Base-by-base conservation (phyloP, 23 tunicate species). In the Trididemnum nubilum region DNA sequence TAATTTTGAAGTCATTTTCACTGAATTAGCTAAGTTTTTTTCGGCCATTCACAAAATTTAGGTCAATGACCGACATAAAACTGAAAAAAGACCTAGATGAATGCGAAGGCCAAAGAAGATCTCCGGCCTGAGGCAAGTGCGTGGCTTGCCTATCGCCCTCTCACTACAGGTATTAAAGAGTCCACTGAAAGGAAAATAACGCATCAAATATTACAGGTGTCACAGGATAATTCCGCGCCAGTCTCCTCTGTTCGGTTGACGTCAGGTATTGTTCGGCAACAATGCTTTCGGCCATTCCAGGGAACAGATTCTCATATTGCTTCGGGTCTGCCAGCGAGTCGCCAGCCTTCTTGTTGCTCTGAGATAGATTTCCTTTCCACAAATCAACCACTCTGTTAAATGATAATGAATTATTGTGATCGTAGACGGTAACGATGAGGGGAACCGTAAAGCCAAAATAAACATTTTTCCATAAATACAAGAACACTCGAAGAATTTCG, bases 311-410 rank as follows among this genome's bases (percentile, higher is more conserved):
- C 36, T 90, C 96, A 50, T 95, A 95, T 74, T 95, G 87, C 22
- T 71, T 72, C 2, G 99, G 99, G 51, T 95, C 99, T 35, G 99
- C 99, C 3, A 95, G 70, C 9, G 96, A 72, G 51, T 95, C 99
- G 0, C 92, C 86, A 35, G 96, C 96, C 65, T 90, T 95, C 72
- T 88, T 84, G 80, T 93, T 93, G 1, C 90, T 83, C 38, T 65
- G 70, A 1, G 86, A 66, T 23, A 93, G 89, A 39, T 84, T 35
- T 34, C 52, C 84, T 76, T 93, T 93, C 98, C 98, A 93, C 38
- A 87, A 67, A 4, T 70, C 72, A n/a, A 93, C 93, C 33, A 93
- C 84, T 44, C 98, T 92, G 78, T 15, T 2, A 18, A 63, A 49
- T 18, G 57, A 49, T 49, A 49, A 12, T 9, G 12, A 18, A 49